Base-by-base conservation (phyloP, 2,888 invertebrate species). In the Lithophane semibrunnea region DNA sequence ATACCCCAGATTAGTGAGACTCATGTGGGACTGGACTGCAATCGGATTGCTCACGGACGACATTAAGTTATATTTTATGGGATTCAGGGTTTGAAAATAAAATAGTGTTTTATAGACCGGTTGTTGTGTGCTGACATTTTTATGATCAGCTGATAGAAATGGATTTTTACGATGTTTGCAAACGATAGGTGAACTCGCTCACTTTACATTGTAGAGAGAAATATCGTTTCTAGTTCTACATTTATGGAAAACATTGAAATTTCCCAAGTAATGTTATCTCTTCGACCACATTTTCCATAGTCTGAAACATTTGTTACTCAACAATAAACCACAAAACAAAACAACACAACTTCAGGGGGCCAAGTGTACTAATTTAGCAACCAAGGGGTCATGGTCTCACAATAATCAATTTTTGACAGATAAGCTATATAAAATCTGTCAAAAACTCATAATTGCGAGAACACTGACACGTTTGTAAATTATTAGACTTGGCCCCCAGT, bases 41-140 rank as follows among this genome's bases (percentile, higher is more conserved):
- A 60, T 63, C 52, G 56, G 69, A 60, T 70, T 66, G 49, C 66
- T 74, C 60, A 44, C 54, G n/a, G 54, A 0, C 58, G 61, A 66
- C 80, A 60, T 84, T 84, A 73, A 85, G 63, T 44, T 78, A 63
- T 56, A 67, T 73, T 77, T 85, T 83, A 85, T 70, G 49, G 66
- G 42, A 37, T 67, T 69, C 65, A 84, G 70, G 74, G 60, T 70
- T 73, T 67, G 56, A 49, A 56, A 63, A 80, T 84, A 81, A 84
- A 83, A 73, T 69, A 58, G 68, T 42, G 42, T 60, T 79, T 70
- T 67, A 67, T 64, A 7, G 58, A 70, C 44, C 16, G 21, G 66
- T 71, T 24, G 60, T 61, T 70, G 29, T 73, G 42, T 49, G 37
- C 74, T 44, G 68, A 52, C 54, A 79, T 72, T 79, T 83, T 79